Evolutionary conservation across 2,797 vertebrate species (phyloP).

Genomic region (Limosa lapponica): DNA sequence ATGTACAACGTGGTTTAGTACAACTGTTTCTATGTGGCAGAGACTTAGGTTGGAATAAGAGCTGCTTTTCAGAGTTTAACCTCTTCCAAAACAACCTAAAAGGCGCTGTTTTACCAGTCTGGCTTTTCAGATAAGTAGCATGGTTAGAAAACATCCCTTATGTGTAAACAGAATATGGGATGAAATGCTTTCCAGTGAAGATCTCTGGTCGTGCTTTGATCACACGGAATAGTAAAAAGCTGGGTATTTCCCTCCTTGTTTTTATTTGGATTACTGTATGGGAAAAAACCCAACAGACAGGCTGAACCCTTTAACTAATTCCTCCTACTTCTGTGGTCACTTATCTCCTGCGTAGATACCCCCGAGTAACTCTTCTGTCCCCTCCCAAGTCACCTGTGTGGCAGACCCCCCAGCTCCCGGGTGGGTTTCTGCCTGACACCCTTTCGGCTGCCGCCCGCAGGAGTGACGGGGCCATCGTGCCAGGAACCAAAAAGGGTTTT

Average conservation of each 20-base stretch:
- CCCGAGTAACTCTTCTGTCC: neutral
- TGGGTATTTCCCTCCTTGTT: neutral
- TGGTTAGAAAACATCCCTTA: neutral
- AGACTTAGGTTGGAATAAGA: neutral
- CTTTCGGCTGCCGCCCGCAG: rapidly evolving
- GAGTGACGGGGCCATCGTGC: neutral
- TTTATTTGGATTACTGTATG: neutral
- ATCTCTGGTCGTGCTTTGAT: neutral
- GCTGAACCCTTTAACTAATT: neutral
- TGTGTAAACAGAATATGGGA: neutral
- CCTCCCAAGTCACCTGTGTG: neutral
- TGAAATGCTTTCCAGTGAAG: neutral
- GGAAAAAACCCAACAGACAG: neutral
- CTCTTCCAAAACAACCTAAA: neutral
- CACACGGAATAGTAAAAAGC: neutral
- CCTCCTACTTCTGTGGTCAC: neutral
- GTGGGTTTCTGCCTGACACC: too few species aligned
- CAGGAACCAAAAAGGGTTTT: neutral
- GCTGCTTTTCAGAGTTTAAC: neutral
- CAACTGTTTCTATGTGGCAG: neutral
- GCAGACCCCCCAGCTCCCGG: too few species aligned
- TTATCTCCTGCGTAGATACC: rapidly evolving
- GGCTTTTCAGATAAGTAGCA: neutral
- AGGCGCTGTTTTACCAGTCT: neutral
- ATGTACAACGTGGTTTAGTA: neutral